Evolutionary conservation across 2,888 invertebrate genomes (phyloP).

Genomic region (Nomada ferruginata): DNA sequence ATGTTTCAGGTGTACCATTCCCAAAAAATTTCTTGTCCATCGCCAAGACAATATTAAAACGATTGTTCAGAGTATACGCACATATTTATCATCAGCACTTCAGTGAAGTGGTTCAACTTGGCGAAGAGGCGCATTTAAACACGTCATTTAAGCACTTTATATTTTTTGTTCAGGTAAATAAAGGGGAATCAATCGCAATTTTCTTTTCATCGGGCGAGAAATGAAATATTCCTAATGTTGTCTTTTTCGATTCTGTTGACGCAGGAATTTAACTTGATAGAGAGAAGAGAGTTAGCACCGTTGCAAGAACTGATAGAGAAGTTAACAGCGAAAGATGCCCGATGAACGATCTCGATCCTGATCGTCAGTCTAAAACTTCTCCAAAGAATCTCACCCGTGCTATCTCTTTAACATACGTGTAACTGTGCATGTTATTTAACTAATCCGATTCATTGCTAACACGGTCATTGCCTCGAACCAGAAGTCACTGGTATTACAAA

Average conservation of each 20-base stretch:
- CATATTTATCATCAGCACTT: constrained; percentile 99
- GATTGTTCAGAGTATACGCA: constrained; percentile 99
- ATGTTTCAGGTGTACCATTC: constrained; percentile 93
- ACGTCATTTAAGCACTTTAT: constrained; percentile 99
- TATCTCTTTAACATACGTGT: constrained; percentile 72
- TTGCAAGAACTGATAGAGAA: constrained; percentile 99
- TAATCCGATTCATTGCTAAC: constrained; percentile 68
- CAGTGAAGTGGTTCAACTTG: constrained; percentile 97
- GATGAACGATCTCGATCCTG: constrained; percentile 86
- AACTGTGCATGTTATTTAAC: constrained; percentile 76
- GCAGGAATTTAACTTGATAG: constrained; percentile 98
- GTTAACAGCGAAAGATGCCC: constrained; percentile 94
- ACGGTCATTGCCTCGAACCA: constrained; percentile 61
- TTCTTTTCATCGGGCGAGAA: neutral
- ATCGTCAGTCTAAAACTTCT: constrained; percentile 75
- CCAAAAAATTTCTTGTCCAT: constrained; percentile 98
- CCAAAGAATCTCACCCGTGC: constrained; percentile 82
- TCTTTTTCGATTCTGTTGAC: constrained; percentile 70
- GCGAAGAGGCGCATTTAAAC: constrained; percentile 99
- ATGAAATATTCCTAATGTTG: neutral
- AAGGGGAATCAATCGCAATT: neutral
- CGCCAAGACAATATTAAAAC: constrained; percentile 98
- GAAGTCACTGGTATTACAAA: constrained; percentile 35
- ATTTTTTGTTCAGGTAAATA: constrained; percentile 94
- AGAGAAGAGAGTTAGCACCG: constrained; percentile 97